Base-by-base conservation (phyloP, 53 echinoderm and acorn worm genomes). In the Apostichopus leukothele region DNA sequence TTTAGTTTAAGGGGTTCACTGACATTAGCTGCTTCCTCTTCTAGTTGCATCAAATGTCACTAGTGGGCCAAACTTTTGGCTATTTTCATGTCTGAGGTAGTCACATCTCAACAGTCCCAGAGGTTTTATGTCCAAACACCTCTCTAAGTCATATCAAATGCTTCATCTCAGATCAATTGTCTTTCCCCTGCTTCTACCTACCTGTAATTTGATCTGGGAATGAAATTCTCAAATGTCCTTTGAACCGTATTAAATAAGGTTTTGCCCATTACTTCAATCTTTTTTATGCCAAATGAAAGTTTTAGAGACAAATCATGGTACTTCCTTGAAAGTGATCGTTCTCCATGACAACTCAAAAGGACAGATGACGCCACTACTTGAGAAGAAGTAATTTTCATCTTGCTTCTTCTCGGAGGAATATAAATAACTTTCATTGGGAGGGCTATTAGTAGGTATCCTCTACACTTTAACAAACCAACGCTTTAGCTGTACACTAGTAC, bases 61-160 rank as follows among this genome's bases (percentile, higher is more conserved):
- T n/a, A 71, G 71, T 71, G 71, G 20, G 18, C 71, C 71, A 71
- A 71, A 71, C 1, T 71, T n/a, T 71, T 19, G 71, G 18, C 14
- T 71, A 71, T 71, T 71, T 71, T 71, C 71, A 71, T n/a, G 6
- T 71, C 18, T n/a, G 71, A 71, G 71, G 16, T 71, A 71, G 71
- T n/a, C 20, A 71, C 71, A 71, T 18, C 71, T 71, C 71, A 71
- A 71, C 71, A 71, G 71, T 71, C 71, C 71, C 71, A 71, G n/a
- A 18, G 14, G 71, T 71, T 6, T 16, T 71, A 71, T 71, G 18
- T 71, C 71, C 71, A 71, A 71, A 71, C 71, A 71, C 71, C 71
- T 71, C 71, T 71, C 71, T 71, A 71, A 71, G 71, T 71, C 71
- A 71, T 71, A 71, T 71, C 71, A 71, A 71, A 71, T 71, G 71